Evolutionary conservation across 2,797 vertebrate species (phyloP).

Genomic region (Sebastes reedi): DNA sequence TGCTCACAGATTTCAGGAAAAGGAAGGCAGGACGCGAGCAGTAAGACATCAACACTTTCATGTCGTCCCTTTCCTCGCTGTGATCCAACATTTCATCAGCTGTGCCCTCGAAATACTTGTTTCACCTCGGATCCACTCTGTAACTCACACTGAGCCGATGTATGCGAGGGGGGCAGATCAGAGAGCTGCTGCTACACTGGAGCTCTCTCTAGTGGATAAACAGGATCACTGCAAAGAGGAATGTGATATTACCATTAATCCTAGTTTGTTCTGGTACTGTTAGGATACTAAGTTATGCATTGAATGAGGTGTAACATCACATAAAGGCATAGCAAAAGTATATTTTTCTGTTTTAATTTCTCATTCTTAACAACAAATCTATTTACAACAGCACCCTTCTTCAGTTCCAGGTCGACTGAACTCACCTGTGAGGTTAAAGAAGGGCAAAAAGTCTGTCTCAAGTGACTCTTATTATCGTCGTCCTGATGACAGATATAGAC

Average conservation of each 20-base stretch:
- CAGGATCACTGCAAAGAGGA: neutral
- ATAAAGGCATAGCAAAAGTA: rapidly evolving
- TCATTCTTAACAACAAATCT: neutral
- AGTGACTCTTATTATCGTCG: neutral
- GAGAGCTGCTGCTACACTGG: neutral
- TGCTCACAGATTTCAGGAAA: constrained; percentile 50
- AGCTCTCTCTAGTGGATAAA: constrained; percentile 72
- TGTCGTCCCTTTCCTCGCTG: constrained; percentile 59
- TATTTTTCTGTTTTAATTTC: neutral
- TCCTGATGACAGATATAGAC: neutral
- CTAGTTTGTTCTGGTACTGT: neutral
- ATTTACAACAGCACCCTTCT: neutral
- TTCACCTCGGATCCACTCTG: constrained; percentile 55
- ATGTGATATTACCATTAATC: neutral
- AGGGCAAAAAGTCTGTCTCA: neutral
- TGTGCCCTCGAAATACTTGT: constrained; percentile 62
- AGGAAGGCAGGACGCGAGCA: constrained; percentile 55
- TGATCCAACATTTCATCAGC: constrained; percentile 74
- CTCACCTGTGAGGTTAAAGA: neutral
- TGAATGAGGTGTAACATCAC: neutral
- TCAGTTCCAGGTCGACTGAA: neutral
- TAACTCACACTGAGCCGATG: constrained; percentile 6
- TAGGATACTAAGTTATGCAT: neutral
- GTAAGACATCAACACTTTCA: constrained; percentile 65
- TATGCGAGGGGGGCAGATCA: constrained; percentile 7